These are phyloP conservation scores for Anarsia innoxiella DNA, from an alignment of 2,888 invertebrate genomes.

Conservation along the genomic window DNA sequence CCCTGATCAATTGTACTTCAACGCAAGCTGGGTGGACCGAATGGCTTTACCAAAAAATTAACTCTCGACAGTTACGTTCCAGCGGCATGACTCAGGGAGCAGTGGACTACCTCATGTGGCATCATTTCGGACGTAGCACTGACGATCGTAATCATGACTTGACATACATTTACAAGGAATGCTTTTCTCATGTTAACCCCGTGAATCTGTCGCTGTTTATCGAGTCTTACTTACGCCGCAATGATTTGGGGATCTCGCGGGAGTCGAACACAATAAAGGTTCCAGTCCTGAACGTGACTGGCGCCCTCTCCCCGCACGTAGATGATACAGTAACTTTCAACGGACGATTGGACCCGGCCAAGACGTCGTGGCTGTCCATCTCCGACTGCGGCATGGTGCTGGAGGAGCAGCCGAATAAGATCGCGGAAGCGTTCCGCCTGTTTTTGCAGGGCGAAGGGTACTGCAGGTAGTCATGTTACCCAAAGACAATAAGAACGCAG, in stretches of 20 bases:
- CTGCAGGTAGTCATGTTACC: constrained; percentile 78
- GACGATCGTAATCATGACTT: constrained; percentile 96
- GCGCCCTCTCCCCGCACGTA: constrained; percentile 94
- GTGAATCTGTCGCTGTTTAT: constrained; percentile 96
- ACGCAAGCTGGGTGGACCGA: constrained; percentile 98
- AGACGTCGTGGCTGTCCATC: constrained; percentile 99
- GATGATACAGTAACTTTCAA: constrained; percentile 98
- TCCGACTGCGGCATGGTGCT: constrained; percentile 98
- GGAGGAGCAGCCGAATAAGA: constrained; percentile 98
- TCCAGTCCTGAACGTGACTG: constrained; percentile 95
- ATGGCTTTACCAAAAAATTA: constrained; percentile 99
- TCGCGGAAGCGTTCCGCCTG: constrained; percentile 96
- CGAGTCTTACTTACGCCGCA: constrained; percentile 93
- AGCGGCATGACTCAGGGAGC: constrained; percentile 96
- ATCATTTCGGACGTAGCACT: constrained; percentile 95
- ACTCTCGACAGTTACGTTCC: constrained; percentile 88
- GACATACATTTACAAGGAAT: constrained; percentile 93
- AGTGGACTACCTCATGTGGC: constrained; percentile 98
- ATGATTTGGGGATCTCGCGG: constrained; percentile 88
- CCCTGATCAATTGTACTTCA: constrained; percentile 94
- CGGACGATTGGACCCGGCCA: constrained; percentile 94
- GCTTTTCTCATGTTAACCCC: constrained; percentile 95
- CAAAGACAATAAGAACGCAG: constrained; percentile 33
- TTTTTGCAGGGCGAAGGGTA: constrained; percentile 99
- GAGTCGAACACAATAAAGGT: constrained; percentile 81